A percentile compares a stretch with the other conserved stretches of the same genome.
phyloP scores from a whole-genome alignment of 2,888 invertebrate species.

The Leptodirus hochenwartii region DNA sequence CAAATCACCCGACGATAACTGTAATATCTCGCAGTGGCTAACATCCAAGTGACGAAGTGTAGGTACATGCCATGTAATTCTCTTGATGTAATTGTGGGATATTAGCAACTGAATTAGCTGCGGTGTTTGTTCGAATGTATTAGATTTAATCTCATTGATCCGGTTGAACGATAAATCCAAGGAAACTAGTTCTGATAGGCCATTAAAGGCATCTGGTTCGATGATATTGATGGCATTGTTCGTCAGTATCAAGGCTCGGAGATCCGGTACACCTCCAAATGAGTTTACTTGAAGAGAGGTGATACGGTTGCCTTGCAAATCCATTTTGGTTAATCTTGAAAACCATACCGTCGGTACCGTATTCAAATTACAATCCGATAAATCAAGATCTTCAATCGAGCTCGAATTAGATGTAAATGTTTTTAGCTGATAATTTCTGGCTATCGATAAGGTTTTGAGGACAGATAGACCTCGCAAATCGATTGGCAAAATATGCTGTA shows the following conservation, averaged over 20 bases:
- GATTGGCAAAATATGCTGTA: slow-evolving; percentile 31
- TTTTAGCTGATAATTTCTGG: slow-evolving; percentile 39
- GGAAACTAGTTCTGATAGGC: slow-evolving; percentile 34
- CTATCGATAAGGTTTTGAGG: slow-evolving; percentile 39
- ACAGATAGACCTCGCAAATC: slow-evolving; percentile 29
- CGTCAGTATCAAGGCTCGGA: slow-evolving; percentile 45
- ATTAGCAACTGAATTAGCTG: slow-evolving; percentile 40
- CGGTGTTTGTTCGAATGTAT: slow-evolving; percentile 39
- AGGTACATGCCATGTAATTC: slow-evolving; percentile 36
- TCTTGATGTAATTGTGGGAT: slow-evolving; percentile 43
- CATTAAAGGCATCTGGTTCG: slow-evolving; percentile 39
- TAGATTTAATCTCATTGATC: slow-evolving; percentile 37
- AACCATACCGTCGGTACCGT: slow-evolving; percentile 40
- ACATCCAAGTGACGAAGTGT: slow-evolving; percentile 38
- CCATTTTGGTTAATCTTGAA: slow-evolving; percentile 36
- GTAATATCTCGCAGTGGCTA: slow-evolving; percentile 46
- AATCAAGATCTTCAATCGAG: slow-evolving; percentile 36
- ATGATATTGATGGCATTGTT: slow-evolving; percentile 44
- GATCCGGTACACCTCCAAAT: slow-evolving; percentile 39
- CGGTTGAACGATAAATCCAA: slow-evolving; percentile 55
- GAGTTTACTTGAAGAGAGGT: slow-evolving; percentile 35
- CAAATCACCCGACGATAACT: slow-evolving; percentile 36
- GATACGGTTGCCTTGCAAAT: slow-evolving; percentile 45
- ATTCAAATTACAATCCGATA: slow-evolving; percentile 43
- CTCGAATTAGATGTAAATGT: slow-evolving; percentile 27